These are phyloP conservation scores for Eucera pruinosa DNA, from an alignment of 2,888 invertebrate species.

Conservation along the genomic window DNA sequence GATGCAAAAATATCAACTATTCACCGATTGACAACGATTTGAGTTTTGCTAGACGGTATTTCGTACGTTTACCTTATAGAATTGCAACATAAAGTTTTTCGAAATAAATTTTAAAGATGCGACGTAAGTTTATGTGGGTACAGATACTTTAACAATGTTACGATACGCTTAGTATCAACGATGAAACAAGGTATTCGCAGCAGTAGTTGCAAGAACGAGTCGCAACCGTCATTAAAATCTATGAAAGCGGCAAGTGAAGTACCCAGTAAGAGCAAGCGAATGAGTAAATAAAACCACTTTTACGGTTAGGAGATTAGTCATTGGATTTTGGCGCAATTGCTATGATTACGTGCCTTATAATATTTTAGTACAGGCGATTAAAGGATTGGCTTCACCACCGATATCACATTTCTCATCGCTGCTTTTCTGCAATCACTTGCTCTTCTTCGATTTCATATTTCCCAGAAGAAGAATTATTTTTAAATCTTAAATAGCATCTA, in stretches of 20 bases:
- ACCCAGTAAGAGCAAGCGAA: slow-evolving; percentile 45
- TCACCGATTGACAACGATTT: no score
- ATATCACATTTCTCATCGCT: slow-evolving; percentile 60
- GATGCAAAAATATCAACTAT: no score
- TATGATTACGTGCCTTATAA: slow-evolving; percentile 76
- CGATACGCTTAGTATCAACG: slow-evolving; percentile 27
- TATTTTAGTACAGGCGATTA: slow-evolving; percentile 78
- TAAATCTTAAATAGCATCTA: not conserved
- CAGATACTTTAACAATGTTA: not conserved
- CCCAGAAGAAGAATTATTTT: not conserved
- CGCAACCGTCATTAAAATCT: slow-evolving; percentile 61
- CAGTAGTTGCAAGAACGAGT: slow-evolving; percentile 12
- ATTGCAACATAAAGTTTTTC: not conserved
- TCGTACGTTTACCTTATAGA: no score
- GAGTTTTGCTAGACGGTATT: no score
- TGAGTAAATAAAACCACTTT: slow-evolving; percentile 73
- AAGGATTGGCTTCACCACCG: slow-evolving; percentile 71
- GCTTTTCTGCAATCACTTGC: not conserved
- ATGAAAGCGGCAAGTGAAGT: slow-evolving; percentile 57
- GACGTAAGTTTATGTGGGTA: not conserved
- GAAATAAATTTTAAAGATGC: not conserved
- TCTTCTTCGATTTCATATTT: not conserved
- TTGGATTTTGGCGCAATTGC: slow-evolving; percentile 73
- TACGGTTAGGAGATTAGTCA: slow-evolving; percentile 76
- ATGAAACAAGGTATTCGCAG: slow-evolving; percentile 42